Evolutionary conservation across 2,113 vertebrate species (phyloP), one percentile per base, ranked within the genome.

Genomic region (Corythoichthys intestinalis): DNA sequence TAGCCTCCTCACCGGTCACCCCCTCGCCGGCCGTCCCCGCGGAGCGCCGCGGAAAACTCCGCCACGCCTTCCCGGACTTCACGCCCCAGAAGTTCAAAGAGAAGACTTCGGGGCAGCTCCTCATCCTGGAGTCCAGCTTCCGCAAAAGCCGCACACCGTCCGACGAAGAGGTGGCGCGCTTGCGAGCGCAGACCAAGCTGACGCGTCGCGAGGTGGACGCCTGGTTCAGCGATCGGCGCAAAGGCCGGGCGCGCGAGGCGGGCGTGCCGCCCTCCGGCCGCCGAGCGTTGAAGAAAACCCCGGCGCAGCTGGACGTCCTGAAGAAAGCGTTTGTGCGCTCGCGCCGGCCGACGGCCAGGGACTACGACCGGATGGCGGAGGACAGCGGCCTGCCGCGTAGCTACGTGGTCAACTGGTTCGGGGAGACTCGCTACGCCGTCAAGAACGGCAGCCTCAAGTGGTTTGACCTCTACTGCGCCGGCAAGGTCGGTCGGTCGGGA

Each of bases 371-470:
- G 70, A 81, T 99, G 86, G 94, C 94, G 0, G 88, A 93, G 70
- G 94, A 98, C 63, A 96, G 93, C 1, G 92, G 95, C 1, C 93
- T 99, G 52, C 93, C 95, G 0, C 92, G 97, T 13, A 86, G 93
- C 2, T 96, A 99, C 85, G 93, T 99, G 1, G 95, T 99, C 61
- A 97, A 96, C 79, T 99, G 97, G 97, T 99, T 99, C 62, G 97
- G 97, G 65, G 97, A 99, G 70, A 98, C 97, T 0, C 93, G 97
- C 47, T 99, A 98, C 34, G 94, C 95, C 71, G 98, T 94, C 93
- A 99, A 99, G 87, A 97, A 99, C n/a, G 94, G 95, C 70, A 95
- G 95, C 82, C 90, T 99, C 78, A 98, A 98, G 85, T 99, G 97
- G 97, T 98, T 93, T 88, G 97, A 96, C 76, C 95, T 95, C 72